Base-by-base conservation (phyloP, 2,113 vertebrate species). In the Aix galericulata region DNA sequence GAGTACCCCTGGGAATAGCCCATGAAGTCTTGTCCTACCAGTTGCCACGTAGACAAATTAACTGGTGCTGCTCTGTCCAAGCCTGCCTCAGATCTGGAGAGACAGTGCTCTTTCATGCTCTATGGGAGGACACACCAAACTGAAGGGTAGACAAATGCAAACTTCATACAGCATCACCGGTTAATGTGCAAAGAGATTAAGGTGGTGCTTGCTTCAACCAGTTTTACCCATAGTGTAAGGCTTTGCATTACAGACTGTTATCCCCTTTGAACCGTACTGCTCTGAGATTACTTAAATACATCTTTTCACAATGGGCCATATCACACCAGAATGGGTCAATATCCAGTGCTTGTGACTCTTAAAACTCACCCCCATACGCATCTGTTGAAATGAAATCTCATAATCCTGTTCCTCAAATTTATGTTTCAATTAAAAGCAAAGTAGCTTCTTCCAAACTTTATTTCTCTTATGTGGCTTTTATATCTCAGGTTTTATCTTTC, bases 391-490 rank as follows among this genome's bases (percentile, higher is more conserved):
- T 94, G 67, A 97, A 97, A 93, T 75, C 90, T 95, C 90, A 89
- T 95, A 75, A 95, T 93, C 46, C 73, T 82, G 29, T 91, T 95
- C 55, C 69, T 95, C 26, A 96, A 97, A 98, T 97, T 92, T 95
- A 96, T 96, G 93, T 89, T 97, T 96, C 95, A 96, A 86, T 97
- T 97, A 96, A 96, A 93, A 96, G 53, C 6, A 2, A 77, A 93
- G 67, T 88, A 78, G 88, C 60, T 95, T 96, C 83, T 94, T 82
- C 55, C 7, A 4, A 92, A 80, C 14, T 96, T 97, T 84, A 89
- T 97, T 97, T 96, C 60, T 91, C 81, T 96, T 95, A 71, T 8
- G 94, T 67, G 40, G 67, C 62, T 95, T 96, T 80, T 95, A 11
- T 92, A 38, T 93, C 86, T 89, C 66, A 75, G 62, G 25, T 77